Conservation (phyloP, 2,888 invertebrate species). For the Hirtodrosophila duncani region DNA sequence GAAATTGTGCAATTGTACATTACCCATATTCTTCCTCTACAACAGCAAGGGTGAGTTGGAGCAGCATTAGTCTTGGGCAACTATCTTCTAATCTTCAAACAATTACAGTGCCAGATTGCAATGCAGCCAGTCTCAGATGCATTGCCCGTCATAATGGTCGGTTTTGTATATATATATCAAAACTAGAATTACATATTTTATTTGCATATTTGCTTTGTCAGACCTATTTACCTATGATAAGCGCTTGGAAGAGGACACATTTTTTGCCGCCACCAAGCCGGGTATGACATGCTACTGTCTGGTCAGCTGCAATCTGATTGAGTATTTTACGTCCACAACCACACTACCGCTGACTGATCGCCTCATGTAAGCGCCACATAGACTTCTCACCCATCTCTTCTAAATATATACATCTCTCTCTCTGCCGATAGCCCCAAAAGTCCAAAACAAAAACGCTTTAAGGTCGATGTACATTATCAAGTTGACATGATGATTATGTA, state of each 20-base stretch:
- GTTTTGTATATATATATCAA: conserved; percentile 4
- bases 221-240: conserved; percentile 74
- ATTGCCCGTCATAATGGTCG: conserved; percentile 67
- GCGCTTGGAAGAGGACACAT: conserved; percentile 63
- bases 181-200: too few species aligned
- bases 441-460: conserved; percentile 44
- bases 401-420: too few species aligned
- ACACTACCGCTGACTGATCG: conserved; percentile 46
- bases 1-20: conserved; percentile 72
- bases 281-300: conserved; percentile 76
- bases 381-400: neutral
- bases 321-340: conserved; percentile 64
- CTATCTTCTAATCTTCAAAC: too few species aligned
- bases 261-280: conserved; percentile 60
- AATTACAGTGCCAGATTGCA: conserved; percentile 46
- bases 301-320: conserved; percentile 69
- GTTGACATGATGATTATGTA: conserved; percentile 76
- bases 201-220: too few species aligned
- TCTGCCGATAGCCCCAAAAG: conserved; percentile 25
- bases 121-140: conserved; percentile 67
- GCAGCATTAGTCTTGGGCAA: too few species aligned
- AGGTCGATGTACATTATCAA: conserved; percentile 78
- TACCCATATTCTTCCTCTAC: conserved; percentile 67
- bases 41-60: conserved; percentile 49
- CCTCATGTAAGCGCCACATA: conserved; percentile 28